Base-by-base conservation (phyloP, 2,113 vertebrate species). In the Anoplopoma fimbria region DNA sequence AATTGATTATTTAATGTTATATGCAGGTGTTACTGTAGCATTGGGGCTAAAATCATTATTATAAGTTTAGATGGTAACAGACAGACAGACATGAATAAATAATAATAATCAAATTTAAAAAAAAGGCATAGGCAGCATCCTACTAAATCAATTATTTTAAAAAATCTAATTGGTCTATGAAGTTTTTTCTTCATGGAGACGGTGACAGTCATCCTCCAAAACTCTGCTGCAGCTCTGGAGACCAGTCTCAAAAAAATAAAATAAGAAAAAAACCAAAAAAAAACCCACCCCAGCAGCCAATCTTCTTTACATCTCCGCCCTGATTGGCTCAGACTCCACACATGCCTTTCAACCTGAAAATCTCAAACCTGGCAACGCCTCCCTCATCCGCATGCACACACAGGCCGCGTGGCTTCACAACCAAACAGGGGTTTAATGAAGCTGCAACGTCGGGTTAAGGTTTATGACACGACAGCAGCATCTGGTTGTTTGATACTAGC, bases 311-410 rank as follows among this genome's bases (percentile, higher is more conserved):
- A 47, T 61, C 71, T 42, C 62, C 0, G 8, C 6, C 9, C 0
- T 62, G 76, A 87, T 74, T 83, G 64, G 75, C 73, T 61, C 27
- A 3, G 19, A 53, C 8, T 0, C 15, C 51, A 27, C 8, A 21
- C 67, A 85, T 87, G 75, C 85, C 73, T 81, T 58, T 40, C 79
- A 68, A 15, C 34, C 70, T 68, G 67, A 78, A 84, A 79, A 68
- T 58, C 62, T 83, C 45, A 17, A 47, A 21, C 90, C 68, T 75
- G 83, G 90, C 86, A 93, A 92, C 83, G 42, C 70, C n/a, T 38
- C 36, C 21, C 33, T 86, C 69, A 74, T 85, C 74, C 83, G 81
- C 81, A 78, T 81, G 67, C 25, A n/a, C 69, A 38, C 27, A 38
- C 27, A 25, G 4, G n/a, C 51, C 9, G 23, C 49, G 49, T 53